A percentile compares a stretch with the other conserved stretches of the same genome.
phyloP scores from a whole-genome alignment of 2,113 vertebrate genomes.

The Centropristis striata region DNA sequence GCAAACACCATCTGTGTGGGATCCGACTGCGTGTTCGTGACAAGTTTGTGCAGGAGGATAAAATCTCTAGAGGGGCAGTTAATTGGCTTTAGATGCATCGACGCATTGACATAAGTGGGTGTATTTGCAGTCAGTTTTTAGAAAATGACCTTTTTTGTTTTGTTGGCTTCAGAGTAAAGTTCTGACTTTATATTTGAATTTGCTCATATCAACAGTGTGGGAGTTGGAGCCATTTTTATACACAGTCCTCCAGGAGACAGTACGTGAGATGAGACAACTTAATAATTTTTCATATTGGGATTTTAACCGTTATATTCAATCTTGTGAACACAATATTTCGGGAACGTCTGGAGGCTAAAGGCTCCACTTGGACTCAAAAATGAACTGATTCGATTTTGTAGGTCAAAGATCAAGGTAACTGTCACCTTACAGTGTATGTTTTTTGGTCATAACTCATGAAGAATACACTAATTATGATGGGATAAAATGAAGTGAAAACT shows the following conservation, averaged over 20 bases:
- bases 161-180: not conserved
- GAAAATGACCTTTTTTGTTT: not conserved
- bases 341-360: no score
- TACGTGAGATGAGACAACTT: not conserved
- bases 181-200: not conserved
- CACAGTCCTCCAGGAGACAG: not conserved
- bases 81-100: constrained; percentile 6
- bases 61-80: not conserved
- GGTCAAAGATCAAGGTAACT: no score
- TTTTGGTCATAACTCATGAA: no score
- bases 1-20: constrained; percentile 20
- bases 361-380: no score
- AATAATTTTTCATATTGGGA: not conserved
- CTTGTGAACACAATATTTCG: no score
- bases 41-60: constrained; percentile 9
- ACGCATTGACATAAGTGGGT: not conserved
- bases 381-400: no score
- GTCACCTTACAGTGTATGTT: no score
- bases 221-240: not conserved
- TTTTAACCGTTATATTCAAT: no score
- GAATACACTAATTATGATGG: no score
- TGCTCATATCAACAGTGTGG: not conserved
- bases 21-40: not conserved
- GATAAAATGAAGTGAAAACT: no score
- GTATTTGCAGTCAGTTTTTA: constrained; percentile 1